Percentiles rank a stretch among this genome's conserved stretches.
Conservation (phyloP, 2,113 vertebrate species). For the Eleginops maclovinus region DNA sequence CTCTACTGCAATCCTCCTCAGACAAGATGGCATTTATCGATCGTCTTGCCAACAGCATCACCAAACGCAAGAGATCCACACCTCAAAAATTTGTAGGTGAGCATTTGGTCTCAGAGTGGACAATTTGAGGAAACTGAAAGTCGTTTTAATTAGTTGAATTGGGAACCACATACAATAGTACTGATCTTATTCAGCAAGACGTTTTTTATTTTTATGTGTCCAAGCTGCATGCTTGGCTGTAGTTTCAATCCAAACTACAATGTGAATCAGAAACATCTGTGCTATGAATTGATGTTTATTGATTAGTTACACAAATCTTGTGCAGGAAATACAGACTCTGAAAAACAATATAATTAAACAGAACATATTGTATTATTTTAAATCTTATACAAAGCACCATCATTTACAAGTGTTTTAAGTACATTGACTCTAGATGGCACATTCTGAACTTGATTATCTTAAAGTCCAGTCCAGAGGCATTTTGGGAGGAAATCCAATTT, state of each 20-base stretch:
- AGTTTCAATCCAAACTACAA: not conserved
- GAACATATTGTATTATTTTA: not conserved
- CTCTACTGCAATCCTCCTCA: conserved; percentile 90
- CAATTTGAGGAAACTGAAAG: conserved; percentile 34
- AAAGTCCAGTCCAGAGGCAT: not conserved
- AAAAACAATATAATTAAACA: not conserved
- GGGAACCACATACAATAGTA: not conserved
- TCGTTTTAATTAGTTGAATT: conserved; percentile 22
- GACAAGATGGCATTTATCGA: conserved; percentile 95
- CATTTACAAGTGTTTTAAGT: not conserved
- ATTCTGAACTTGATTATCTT: no score
- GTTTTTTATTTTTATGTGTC: conserved; percentile 11
- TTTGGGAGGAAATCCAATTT: not conserved
- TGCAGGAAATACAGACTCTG: not conserved
- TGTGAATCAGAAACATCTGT: not conserved
- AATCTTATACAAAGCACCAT: not conserved
- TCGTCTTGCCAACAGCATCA: conserved; percentile 93
- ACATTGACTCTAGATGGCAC: not conserved
- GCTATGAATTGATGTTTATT: not conserved
- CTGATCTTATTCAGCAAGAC: conserved; percentile 4
- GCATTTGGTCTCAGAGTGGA: conserved; percentile 67
- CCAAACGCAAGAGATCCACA: conserved; percentile 96
- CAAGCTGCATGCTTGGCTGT: not conserved
- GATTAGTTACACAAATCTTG: not conserved
- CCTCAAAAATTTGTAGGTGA: conserved; percentile 98